Conservation (phyloP, 23 tunicate species). For the Corella eumyota region DNA sequence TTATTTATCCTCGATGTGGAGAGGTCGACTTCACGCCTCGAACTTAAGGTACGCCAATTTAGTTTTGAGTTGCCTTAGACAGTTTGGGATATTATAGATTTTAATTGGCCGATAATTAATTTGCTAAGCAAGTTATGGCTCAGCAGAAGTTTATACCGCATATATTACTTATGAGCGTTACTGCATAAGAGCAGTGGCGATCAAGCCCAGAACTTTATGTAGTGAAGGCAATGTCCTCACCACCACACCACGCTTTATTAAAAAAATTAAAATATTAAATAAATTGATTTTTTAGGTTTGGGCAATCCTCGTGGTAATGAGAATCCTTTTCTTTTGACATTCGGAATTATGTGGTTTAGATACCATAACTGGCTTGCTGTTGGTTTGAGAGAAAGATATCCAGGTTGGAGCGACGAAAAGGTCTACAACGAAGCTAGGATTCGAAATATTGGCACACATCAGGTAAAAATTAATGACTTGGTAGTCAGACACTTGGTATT, state of each 20-base stretch:
- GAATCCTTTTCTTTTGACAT: slow-evolving; percentile 77
- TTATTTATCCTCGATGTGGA: no score
- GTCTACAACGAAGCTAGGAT: slow-evolving; percentile 74
- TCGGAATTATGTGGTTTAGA: slow-evolving; percentile 83
- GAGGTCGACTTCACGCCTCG: no score
- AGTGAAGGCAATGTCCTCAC: no score
- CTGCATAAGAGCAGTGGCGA: no score
- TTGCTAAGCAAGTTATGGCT: neutral
- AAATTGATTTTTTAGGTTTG: slow-evolving; percentile 12
- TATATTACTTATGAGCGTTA: neutral
- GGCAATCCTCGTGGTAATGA: slow-evolving; percentile 67
- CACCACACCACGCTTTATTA: no score
- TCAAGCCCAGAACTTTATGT: no score
- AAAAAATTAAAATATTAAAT: neutral
- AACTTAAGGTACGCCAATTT: no score
- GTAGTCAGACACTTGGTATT: no score
- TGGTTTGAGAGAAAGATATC: slow-evolving; percentile 22
- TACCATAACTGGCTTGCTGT: slow-evolving; percentile 77
- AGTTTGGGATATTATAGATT: no score
- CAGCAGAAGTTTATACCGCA: neutral
- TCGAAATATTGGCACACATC: slow-evolving; percentile 62
- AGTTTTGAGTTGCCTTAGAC: no score
- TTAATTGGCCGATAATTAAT: no score
- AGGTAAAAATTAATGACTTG: slow-evolving; percentile 20
- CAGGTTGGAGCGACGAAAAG: slow-evolving; percentile 47